A percentile compares a stretch with the other conserved stretches of the same genome.
Evolutionary conservation across 2,888 invertebrate species (phyloP).

Genomic region (Xanthia togata): DNA sequence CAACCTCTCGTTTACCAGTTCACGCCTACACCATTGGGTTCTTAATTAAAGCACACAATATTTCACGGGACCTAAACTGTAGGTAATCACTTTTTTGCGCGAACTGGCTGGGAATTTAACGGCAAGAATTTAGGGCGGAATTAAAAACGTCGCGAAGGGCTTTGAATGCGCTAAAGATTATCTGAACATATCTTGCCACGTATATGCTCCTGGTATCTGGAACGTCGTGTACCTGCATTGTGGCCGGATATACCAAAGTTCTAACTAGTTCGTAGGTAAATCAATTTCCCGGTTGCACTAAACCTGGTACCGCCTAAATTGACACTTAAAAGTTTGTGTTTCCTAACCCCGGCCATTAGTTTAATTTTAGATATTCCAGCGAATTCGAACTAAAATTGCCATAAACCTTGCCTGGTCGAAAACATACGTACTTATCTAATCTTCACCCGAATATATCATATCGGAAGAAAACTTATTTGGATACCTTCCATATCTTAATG

Average conservation of each 20-base stretch:
- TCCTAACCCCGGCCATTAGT: not conserved
- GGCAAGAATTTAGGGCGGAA: not conserved
- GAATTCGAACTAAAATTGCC: constrained; percentile 13
- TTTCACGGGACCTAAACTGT: not conserved
- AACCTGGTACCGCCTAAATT: not conserved
- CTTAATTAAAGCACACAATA: constrained; percentile 6
- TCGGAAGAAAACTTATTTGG: constrained; percentile 46
- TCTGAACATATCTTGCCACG: constrained; percentile 2
- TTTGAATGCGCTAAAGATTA: constrained; percentile 14
- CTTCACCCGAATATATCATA: constrained; percentile 23
- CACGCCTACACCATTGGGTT: too few relatives aligned
- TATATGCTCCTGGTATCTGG: constrained; percentile 37
- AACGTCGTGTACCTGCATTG: not conserved
- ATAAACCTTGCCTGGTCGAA: not conserved
- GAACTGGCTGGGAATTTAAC: constrained; percentile 8
- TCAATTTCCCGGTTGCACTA: not conserved
- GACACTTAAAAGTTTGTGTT: constrained; percentile 24
- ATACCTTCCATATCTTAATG: constrained; percentile 24
- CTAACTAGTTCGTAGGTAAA: not conserved
- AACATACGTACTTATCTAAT: constrained; percentile 29
- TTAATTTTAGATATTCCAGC: not conserved
- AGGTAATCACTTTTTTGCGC: not conserved
- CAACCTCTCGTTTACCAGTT: not conserved
- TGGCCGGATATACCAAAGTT: not conserved
- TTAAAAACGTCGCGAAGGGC: constrained; percentile 6